Evolutionary conservation across 2,113 vertebrate species (phyloP).

Genomic region (Neomonachus schauinslandi): DNA sequence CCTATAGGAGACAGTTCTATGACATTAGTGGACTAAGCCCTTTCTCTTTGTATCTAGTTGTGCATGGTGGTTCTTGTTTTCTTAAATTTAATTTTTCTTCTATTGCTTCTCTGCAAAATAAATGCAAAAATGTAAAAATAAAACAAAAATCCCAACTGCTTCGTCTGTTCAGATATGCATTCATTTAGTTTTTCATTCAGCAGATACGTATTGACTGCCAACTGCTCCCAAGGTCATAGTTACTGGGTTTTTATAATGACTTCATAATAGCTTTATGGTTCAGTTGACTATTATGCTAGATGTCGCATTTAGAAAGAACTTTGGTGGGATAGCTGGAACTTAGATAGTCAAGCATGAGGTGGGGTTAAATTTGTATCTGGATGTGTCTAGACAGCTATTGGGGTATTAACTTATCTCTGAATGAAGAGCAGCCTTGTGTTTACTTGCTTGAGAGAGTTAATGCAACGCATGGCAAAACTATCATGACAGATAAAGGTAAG

Average conservation of each 20-base stretch:
- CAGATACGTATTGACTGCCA: neutral
- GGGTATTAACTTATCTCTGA: neutral
- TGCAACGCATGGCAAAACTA: neutral
- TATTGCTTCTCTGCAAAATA: slow-evolving; percentile 4
- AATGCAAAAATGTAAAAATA: neutral
- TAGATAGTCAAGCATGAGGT: neutral
- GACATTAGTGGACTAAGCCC: neutral
- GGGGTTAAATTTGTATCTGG: neutral
- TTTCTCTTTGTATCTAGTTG: neutral
- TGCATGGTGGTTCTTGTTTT: neutral
- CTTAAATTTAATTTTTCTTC: neutral
- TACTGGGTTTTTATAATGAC: neutral
- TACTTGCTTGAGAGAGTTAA: slow-evolving; percentile 1
- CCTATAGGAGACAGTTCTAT: neutral
- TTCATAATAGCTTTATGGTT: neutral
- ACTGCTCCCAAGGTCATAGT: neutral
- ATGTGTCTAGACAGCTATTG: neutral
- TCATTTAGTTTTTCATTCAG: slow-evolving; percentile 9
- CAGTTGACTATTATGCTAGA: neutral
- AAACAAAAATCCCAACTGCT: neutral
- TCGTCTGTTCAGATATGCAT: neutral
- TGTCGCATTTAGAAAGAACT: neutral
- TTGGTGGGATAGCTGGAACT: neutral
- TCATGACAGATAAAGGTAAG: neutral
- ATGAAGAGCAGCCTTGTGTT: slow-evolving; percentile 8